phyloP scores from a whole-genome alignment of 2,797 vertebrate genomes.

The Cynopterus sphinx region DNA sequence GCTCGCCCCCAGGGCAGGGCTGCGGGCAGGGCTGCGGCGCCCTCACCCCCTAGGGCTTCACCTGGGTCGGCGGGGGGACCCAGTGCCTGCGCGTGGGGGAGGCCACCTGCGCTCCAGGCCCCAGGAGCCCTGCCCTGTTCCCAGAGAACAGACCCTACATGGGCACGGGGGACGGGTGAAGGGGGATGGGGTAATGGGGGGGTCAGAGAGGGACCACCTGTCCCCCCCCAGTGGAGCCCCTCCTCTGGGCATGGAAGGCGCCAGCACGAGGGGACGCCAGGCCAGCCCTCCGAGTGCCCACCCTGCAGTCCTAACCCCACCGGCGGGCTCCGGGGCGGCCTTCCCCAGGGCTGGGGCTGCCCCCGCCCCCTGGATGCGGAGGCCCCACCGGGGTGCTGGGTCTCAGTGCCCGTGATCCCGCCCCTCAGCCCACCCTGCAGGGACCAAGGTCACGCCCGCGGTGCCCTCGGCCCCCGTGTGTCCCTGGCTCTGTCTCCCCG shows the following conservation, averaged over 20 bases:
- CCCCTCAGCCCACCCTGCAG: too few relatives aligned
- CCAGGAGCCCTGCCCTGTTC: not conserved
- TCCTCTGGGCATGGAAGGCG: not conserved
- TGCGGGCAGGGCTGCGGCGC: not conserved
- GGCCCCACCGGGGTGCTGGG: too few relatives aligned
- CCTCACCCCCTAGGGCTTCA: too few relatives aligned
- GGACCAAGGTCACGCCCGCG: not conserved
- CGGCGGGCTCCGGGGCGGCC: not conserved
- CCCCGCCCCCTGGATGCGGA: too few relatives aligned
- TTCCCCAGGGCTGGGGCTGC: not conserved
- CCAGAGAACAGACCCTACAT: not conserved
- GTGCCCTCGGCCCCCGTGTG: accelerated
- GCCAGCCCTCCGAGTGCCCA: not conserved
- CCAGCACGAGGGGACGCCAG: accelerated
- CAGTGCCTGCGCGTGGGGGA: not conserved
- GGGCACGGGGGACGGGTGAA: too few relatives aligned
- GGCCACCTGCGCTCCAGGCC: too few relatives aligned
- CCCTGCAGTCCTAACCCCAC: not conserved
- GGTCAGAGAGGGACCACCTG: not conserved
- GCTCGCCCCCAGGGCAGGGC: not conserved
- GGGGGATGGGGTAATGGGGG: too few relatives aligned
- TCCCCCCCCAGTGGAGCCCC: not conserved
- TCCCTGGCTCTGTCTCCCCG: not conserved
- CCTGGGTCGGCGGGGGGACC: too few relatives aligned
- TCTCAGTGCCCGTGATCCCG: accelerated